Evolutionary conservation across 2,888 invertebrate species (phyloP), one percentile per base, ranked within the genome.

Genomic region (Chydorus sphaericus): DNA sequence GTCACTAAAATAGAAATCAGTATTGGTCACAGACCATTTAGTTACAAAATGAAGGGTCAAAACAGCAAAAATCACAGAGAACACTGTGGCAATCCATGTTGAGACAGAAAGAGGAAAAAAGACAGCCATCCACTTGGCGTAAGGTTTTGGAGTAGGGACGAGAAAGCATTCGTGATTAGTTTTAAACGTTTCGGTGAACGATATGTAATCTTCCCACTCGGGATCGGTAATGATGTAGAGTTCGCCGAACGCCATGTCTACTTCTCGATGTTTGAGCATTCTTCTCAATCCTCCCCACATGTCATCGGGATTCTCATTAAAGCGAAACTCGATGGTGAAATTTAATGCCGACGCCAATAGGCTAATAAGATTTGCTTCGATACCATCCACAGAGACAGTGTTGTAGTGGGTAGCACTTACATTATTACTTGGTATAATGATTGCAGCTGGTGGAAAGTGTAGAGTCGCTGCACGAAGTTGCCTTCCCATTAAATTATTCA

Each of bases 251-350:
- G n/a, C n/a, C 8, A 55, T n/a, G 18, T 55, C 55, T 1, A 48
- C 33, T 5, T 55, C 31, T n/a, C 20, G 11, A 16, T 36, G 20
- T 11, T 5, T 31, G 26, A 55, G n/a, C 31, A 31, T 28, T 16
- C 55, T 48, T 6, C 31, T n/a, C 31, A 55, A 30, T 10, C 55
- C 55, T n/a, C n/a, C 52, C 52, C 52, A 53, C 26, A 53, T 23
- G 20, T 53, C 36, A 33, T 53, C 26, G 23, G 33, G 14, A 7
- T 20, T 20, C 5, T 33, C 36, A 11, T 16, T 28, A 11, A 20
- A 6, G 10, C 28, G 16, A 33, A 33, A 23, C 4, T 7, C 26
- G 36, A 53, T 37, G 2, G 52, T 53, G 16, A 53, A 53, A 53
- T 53, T 53, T 28, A 53, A 37, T 11, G 20, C 26, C 18, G 18